Conservation (phyloP, 2,113 vertebrate species). For the Carassius gibelio region DNA sequence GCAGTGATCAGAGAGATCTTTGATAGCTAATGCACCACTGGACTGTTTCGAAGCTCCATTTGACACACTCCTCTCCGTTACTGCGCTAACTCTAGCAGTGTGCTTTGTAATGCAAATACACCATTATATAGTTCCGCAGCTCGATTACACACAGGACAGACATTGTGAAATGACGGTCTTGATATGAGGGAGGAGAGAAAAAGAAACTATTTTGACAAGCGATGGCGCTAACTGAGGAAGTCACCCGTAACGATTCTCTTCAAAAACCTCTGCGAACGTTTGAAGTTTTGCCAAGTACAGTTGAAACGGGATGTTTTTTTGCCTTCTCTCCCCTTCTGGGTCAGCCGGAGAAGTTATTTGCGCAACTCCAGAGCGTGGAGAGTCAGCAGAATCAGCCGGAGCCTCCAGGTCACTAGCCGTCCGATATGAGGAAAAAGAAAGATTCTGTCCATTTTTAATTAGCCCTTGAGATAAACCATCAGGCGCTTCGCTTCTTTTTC, state of each 20-base stretch:
- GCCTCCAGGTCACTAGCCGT: conserved; percentile 4
- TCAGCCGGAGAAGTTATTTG: conserved; percentile 1
- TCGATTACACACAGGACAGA: conserved; percentile 24
- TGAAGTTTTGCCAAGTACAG: conserved; percentile 30
- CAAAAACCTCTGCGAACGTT: not conserved
- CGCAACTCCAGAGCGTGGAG: not conserved
- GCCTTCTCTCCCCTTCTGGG: not conserved
- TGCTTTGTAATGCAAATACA: conserved; percentile 42
- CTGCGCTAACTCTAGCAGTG: not conserved
- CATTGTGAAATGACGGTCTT: not conserved
- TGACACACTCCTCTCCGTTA: not conserved
- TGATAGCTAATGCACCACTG: conserved; percentile 16
- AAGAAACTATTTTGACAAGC: not conserved
- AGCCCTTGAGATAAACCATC: conserved; percentile 36
- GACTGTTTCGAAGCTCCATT: conserved; percentile 11
- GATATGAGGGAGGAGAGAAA: not conserved
- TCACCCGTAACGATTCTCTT: not conserved
- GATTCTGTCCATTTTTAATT: conserved; percentile 43
- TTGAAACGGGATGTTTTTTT: conserved; percentile 18
- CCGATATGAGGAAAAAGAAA: conserved; percentile 24
- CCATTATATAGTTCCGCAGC: conserved; percentile 30
- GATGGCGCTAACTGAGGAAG: conserved; percentile 5
- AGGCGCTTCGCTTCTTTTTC: conserved; percentile 11
- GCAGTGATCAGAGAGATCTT: conserved; percentile 30
- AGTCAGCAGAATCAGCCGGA: conserved; percentile 19